phyloP scores from a whole-genome alignment of 2,888 invertebrate species.

The Eilema depressum region DNA sequence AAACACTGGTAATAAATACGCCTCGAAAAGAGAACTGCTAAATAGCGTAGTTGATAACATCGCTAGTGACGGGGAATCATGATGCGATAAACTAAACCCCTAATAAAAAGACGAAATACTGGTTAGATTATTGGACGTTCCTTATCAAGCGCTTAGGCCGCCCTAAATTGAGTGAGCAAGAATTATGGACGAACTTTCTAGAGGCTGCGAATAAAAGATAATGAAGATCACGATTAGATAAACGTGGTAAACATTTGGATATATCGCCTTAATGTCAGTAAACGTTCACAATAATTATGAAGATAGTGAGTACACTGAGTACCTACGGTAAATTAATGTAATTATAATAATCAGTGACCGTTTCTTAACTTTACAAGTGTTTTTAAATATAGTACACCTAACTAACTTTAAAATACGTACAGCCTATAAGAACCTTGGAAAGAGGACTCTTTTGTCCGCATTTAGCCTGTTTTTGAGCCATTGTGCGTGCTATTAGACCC shows the following conservation, averaged over 20 bases:
- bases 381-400: background rate
- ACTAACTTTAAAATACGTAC: background rate
- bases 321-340: background rate
- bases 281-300: conserved; percentile 14
- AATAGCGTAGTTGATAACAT: conserved; percentile 72
- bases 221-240: conserved; percentile 81
- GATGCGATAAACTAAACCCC: conserved; percentile 74
- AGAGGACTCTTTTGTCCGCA: no score
- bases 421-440: background rate
- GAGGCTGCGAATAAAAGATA: conserved; percentile 78
- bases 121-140: conserved; percentile 75
- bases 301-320: conserved; percentile 16
- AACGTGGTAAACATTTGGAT: conserved; percentile 71
- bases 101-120: conserved; percentile 78
- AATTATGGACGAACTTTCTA: conserved; percentile 83
- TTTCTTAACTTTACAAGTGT: background rate
- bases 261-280: conserved; percentile 40
- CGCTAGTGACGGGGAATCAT: conserved; percentile 73
- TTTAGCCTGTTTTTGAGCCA: no score
- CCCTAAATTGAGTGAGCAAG: conserved; percentile 82
- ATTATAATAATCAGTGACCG: background rate
- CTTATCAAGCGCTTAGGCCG: conserved; percentile 78
- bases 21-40: conserved; percentile 63
- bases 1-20: conserved; percentile 64
- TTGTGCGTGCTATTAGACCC: no score